phyloP scores from a whole-genome alignment of 2,888 invertebrate species.

The Cynaeus angustus region DNA sequence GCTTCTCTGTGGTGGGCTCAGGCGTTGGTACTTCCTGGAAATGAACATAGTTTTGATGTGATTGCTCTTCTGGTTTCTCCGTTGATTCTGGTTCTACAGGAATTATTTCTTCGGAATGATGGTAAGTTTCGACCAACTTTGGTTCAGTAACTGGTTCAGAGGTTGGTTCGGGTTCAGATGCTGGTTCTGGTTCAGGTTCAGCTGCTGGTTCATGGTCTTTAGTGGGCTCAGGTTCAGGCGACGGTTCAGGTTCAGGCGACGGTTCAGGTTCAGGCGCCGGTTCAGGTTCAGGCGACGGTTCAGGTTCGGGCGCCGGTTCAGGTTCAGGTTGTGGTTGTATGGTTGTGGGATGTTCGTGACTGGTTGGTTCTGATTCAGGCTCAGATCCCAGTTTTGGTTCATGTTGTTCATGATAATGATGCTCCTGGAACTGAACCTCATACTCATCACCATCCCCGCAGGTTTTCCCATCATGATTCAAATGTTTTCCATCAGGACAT shows the following conservation, averaged over 20 bases:
- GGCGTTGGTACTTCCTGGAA: conserved; percentile 10
- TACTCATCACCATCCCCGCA: conserved; percentile 62
- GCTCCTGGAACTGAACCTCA: conserved; percentile 19
- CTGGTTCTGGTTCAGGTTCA: background rate
- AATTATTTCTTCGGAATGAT: background rate
- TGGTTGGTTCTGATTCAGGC: conserved; percentile 1
- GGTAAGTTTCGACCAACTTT: background rate
- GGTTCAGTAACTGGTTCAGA: conserved; percentile 67
- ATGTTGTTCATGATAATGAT: conserved; percentile 30
- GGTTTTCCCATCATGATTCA: conserved; percentile 72
- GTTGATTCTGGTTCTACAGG: conserved; percentile 69
- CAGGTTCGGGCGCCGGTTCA: conserved; percentile 59
- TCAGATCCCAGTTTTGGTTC: background rate
- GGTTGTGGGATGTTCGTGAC: conserved; percentile 10
- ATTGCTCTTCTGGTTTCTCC: conserved; percentile 45
- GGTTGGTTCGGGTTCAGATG: conserved; percentile 64
- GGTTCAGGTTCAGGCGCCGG: conserved; percentile 58
- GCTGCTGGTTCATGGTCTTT: conserved; percentile 54
- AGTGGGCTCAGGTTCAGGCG: conserved; percentile 58
- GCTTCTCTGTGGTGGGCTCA: background rate
- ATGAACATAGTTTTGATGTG: conserved; percentile 23
- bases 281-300: conserved; percentile 56
- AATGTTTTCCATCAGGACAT: conserved; percentile 76
- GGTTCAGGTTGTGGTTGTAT: conserved; percentile 53
- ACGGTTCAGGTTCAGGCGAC: conserved; percentile 59